Evolutionary conservation across 35 echinoderm and acorn worm genomes (phyloP).

Genomic region (Apostichopus japonicus): DNA sequence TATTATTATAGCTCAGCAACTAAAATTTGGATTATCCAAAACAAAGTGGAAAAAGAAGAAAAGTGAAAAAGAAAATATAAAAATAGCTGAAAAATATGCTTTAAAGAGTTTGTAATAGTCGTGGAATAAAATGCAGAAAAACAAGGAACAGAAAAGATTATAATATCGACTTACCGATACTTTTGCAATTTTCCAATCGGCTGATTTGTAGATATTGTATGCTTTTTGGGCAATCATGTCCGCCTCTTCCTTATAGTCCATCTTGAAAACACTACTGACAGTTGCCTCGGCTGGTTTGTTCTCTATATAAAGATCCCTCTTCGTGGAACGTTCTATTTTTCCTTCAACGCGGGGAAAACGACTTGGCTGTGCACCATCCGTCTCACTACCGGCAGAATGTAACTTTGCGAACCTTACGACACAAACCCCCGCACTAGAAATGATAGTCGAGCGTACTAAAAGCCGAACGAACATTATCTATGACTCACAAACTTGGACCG

Average conservation of each 20-base stretch:
- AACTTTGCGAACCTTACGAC: not conserved
- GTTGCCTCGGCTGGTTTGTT: not conserved
- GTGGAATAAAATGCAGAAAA: too few species aligned
- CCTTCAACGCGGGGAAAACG: conserved; percentile 14
- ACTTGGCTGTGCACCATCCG: not conserved
- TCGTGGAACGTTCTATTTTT: conserved; percentile 2
- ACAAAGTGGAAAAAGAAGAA: too few species aligned
- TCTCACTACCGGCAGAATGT: not conserved
- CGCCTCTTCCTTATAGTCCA: conserved; percentile 50
- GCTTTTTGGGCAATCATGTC: conserved; percentile 38
- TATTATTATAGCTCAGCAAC: too few species aligned
- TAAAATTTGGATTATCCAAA: too few species aligned
- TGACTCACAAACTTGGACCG: conserved; percentile 21
- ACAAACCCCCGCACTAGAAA: conserved; percentile 33
- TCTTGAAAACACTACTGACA: conserved; percentile 3
- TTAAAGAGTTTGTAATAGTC: too few species aligned
- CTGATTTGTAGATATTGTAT: conserved; percentile 45
- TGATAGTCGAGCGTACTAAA: conserved; percentile 11
- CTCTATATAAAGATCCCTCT: conserved; percentile 27
- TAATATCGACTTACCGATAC: conserved; percentile 27
- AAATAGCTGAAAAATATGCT: too few species aligned
- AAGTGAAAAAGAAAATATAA: too few species aligned
- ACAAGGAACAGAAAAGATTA: too few species aligned
- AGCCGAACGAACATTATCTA: conserved; percentile 50
- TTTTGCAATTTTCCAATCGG: conserved; percentile 58